A percentile compares a stretch with the other conserved stretches of the same genome.
Evolutionary conservation across 2,797 vertebrate genomes (phyloP).

Genomic region (Pseudocheirus occidentalis): DNA sequence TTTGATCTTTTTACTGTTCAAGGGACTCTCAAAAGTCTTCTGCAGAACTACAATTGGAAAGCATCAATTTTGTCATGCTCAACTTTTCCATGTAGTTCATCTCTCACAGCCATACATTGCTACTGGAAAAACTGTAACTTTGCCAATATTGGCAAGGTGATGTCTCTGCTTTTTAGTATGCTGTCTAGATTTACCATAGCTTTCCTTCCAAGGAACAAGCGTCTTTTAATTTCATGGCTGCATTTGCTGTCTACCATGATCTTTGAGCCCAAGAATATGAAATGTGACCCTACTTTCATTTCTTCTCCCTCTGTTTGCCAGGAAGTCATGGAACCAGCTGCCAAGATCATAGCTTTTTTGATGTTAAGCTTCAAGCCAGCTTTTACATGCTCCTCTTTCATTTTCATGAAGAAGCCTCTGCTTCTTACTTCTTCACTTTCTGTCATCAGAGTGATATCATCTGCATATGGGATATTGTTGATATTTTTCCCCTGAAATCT

Average conservation of each 20-base stretch:
- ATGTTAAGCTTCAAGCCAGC: background rate
- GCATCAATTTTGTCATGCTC: background rate
- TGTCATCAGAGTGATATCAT: background rate
- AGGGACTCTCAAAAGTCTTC: background rate
- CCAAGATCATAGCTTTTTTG: background rate
- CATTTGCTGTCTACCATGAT: background rate
- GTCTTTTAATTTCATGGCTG: background rate
- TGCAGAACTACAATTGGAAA: background rate
- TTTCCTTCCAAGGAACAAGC: background rate
- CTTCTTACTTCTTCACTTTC: background rate
- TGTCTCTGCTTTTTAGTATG: background rate
- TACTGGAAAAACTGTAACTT: background rate
- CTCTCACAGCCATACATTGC: background rate
- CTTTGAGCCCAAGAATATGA: background rate
- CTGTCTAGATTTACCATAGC: background rate
- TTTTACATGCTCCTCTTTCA: background rate
- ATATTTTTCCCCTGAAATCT: background rate
- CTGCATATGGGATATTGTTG: background rate
- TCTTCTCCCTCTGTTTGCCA: background rate
- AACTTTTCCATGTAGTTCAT: background rate
- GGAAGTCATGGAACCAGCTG: background rate
- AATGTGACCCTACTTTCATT: background rate
- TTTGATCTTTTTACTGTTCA: background rate
- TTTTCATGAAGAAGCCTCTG: background rate
- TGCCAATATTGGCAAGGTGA: background rate